Percentiles rank a stretch among this genome's conserved stretches.
Conservation (phyloP, 1,140 invertebrate species). For the Araneus ventricosus region DNA sequence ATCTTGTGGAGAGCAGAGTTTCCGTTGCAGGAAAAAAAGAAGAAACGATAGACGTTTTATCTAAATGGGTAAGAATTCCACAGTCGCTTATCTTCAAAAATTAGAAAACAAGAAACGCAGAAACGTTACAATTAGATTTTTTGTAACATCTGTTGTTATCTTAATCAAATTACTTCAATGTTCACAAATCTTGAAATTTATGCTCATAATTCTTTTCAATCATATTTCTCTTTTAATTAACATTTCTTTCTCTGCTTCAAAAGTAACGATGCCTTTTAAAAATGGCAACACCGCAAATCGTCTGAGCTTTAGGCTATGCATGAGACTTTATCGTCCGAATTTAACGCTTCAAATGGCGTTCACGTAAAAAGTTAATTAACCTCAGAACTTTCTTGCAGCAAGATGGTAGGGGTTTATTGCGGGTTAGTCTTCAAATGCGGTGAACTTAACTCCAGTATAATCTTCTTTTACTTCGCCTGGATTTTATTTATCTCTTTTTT, state of each 20-base stretch:
- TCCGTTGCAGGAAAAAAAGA: no score
- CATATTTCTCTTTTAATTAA: not conserved
- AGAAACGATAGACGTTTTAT: no score
- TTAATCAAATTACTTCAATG: not conserved
- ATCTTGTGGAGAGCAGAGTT: no score
- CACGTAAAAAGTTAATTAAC: slow-evolving; percentile 19
- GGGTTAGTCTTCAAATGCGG: not conserved
- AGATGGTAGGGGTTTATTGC: not conserved
- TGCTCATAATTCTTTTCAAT: not conserved
- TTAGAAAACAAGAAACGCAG: no score
- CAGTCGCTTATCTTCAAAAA: no score
- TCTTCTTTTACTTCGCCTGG: not conserved
- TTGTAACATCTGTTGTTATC: no score
- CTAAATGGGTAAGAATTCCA: no score
- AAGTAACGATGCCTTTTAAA: not conserved
- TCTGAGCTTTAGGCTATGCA: not conserved
- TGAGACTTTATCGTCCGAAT: not conserved
- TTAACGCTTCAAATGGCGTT: not conserved
- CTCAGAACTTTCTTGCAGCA: not conserved
- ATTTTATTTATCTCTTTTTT: not conserved
- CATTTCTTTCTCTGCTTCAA: not conserved
- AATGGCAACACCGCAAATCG: not conserved
- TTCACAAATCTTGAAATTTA: not conserved
- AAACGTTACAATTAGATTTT: no score
- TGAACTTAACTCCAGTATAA: not conserved